phyloP scores from a whole-genome alignment of 2,797 vertebrate species.

The Chelon labrosus region DNA sequence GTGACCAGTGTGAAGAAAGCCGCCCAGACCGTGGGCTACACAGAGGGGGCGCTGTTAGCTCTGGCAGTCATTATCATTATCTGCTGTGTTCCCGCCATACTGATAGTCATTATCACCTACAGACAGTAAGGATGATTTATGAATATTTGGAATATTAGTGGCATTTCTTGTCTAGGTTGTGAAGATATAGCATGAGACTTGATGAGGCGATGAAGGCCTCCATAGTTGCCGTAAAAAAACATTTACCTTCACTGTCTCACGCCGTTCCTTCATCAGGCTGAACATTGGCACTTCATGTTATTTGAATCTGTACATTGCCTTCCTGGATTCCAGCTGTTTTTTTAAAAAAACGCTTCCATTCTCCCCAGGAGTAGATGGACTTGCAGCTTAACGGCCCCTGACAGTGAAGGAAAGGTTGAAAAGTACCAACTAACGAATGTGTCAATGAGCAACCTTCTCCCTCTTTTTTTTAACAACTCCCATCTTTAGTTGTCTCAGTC shows the following conservation, averaged over 20 bases:
- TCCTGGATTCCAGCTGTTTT: no score
- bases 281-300: background rate
- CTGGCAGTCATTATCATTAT: constrained; percentile 96
- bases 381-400: no score
- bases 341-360: no score
- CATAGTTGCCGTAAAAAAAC: background rate
- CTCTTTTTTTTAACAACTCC: background rate
- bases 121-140: constrained; percentile 86
- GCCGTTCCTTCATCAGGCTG: background rate
- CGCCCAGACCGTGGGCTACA: constrained; percentile 93
- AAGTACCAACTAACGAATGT: no score
- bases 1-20: constrained; percentile 95
- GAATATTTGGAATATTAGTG: background rate
- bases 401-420: no score
- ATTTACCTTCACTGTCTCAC: background rate
- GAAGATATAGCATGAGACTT: background rate
- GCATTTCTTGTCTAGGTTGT: background rate
- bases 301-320: background rate
- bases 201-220: no score
- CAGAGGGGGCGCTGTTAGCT: constrained; percentile 94
- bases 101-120: constrained; percentile 97
- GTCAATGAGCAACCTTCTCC: background rate
- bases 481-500: background rate
- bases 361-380: no score
- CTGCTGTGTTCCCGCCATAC: constrained; percentile 95